phyloP scores from a whole-genome alignment of 2,797 vertebrate species.

The Sebastolobus alascanus region DNA sequence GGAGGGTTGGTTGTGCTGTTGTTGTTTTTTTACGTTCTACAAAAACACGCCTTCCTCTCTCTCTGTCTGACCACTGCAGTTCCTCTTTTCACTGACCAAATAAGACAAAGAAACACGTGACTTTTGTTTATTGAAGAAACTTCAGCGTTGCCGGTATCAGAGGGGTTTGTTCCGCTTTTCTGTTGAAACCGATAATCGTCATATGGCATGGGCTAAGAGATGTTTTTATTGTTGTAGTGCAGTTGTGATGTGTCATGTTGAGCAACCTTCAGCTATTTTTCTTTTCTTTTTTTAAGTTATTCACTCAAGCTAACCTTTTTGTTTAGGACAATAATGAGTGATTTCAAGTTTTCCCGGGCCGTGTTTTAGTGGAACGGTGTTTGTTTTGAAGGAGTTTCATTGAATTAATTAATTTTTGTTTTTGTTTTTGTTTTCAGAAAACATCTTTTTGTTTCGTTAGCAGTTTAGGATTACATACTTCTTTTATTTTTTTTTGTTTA shows the following conservation, averaged over 20 bases:
- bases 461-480: neutral
- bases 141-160: conserved; percentile 62
- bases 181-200: conserved; percentile 15
- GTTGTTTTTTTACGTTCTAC: conserved; percentile 48
- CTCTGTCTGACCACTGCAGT: conserved; percentile 64
- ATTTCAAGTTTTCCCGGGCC: neutral
- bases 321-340: neutral
- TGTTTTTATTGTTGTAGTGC: conserved; percentile 76
- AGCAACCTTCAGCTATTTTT: conserved; percentile 63
- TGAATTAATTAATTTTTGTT: conserved; percentile 20
- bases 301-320: neutral
- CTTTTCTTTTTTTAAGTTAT: neutral
- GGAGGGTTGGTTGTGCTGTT: conserved; percentile 37
- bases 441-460: neutral
- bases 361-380: neutral
- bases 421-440: conserved; percentile 23
- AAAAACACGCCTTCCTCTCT: conserved; percentile 51
- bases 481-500: neutral
- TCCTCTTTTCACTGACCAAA: conserved; percentile 83
- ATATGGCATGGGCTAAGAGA: conserved; percentile 79
- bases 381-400: conserved; percentile 33
- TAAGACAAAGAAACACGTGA: conserved; percentile 62
- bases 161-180: conserved; percentile 63
- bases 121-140: conserved; percentile 73
- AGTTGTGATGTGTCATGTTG: conserved; percentile 69